Base-by-base conservation (phyloP, 2,888 invertebrate genomes). In the Dromius quadrimaculatus region DNA sequence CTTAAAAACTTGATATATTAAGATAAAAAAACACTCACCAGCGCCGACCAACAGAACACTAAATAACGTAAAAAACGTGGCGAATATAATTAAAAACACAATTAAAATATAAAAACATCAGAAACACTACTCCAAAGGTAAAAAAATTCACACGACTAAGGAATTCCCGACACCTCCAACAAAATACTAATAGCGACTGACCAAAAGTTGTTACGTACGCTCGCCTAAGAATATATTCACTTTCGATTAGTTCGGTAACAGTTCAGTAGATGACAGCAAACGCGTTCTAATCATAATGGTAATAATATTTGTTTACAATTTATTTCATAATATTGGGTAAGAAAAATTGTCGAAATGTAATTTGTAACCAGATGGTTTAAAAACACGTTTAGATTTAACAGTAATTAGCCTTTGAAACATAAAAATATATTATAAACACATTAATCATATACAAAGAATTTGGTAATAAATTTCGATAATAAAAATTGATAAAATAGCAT, bases 1-100 rank as follows among this genome's bases (percentile, higher is more conserved):
- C n/a, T n/a, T n/a, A n/a, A n/a, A n/a, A n/a, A n/a, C n/a, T n/a
- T n/a, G n/a, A n/a, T n/a, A n/a, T n/a, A n/a, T n/a, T n/a, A n/a
- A n/a, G n/a, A 45, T 34, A 20, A 23, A 43, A 62, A 45, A 11
- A 34, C 17, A 38, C 65, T 66, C 34, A 66, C 66, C 66, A 54
- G 66, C 66, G 57, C 66, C 66, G 66, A 66, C 66, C 66, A 66
- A 66, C 38, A 57, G 11, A 41, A 66, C 22, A 28, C 28, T 45
- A 17, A 66, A 54, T 50, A 66, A 28, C 11, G 57, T 38, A 13
- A 66, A 57, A 57, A 66, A 57, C 54, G 57, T 66, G 66, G 66
- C 28, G 66, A 66, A 20, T 41, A 57, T 54, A 22, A 23, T 34
- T 50, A 57, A 57, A 54, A 54, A 54, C 11, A 65, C 65, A 50